Evolutionary conservation across 2,113 vertebrate genomes (phyloP).

Genomic region (Callochromis pleurospilus): DNA sequence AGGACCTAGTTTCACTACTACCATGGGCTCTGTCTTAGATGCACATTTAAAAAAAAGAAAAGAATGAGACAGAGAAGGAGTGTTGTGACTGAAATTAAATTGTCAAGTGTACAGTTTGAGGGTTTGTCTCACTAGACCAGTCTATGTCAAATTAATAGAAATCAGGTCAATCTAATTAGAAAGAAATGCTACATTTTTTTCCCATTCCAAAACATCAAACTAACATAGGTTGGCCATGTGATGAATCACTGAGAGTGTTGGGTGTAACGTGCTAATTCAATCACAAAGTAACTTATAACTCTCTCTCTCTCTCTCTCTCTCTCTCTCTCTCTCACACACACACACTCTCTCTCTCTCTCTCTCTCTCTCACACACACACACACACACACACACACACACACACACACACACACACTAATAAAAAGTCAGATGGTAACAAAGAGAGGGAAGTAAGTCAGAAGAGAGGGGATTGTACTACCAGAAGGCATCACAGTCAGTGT

Average conservation of each 20-base stretch:
- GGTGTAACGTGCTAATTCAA: background rate
- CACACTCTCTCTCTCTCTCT: too few species aligned
- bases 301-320: too few species aligned
- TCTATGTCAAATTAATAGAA: background rate
- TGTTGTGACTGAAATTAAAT: slow-evolving; percentile 4
- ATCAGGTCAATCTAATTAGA: background rate
- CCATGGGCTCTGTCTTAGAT: slow-evolving; percentile 60
- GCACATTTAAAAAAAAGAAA: slow-evolving; percentile 61
- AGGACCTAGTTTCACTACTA: slow-evolving; percentile 63
- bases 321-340: too few species aligned
- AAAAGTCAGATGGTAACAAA: background rate
- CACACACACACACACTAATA: background rate
- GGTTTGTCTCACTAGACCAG: background rate
- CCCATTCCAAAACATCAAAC: background rate
- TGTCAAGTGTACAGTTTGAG: background rate
- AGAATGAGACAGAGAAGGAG: background rate
- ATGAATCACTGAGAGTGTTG: background rate
- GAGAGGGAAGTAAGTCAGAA: background rate
- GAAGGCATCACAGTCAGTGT: background rate
- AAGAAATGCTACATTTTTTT: background rate
- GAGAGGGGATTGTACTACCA: background rate
- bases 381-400: background rate
- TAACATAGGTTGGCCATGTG: background rate
- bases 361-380: too few species aligned
- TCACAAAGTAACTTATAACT: background rate